Evolutionary conservation across 30 jellyfish, hydroid and myxozoan genomes (phyloP).

Genomic region (Sanderia malayensis): DNA sequence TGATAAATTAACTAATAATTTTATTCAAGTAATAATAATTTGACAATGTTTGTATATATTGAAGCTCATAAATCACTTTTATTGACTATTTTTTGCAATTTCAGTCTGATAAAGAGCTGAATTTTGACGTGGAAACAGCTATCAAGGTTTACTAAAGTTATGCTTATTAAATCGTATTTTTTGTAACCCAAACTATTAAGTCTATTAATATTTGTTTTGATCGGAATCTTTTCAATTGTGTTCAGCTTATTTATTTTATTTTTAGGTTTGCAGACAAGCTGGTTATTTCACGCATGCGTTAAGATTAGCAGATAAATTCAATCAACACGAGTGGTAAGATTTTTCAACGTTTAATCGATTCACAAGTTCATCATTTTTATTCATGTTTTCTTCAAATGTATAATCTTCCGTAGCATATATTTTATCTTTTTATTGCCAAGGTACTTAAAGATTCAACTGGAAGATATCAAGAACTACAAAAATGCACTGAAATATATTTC

Average conservation of each 20-base stretch:
- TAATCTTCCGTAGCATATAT: no score
- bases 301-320: constrained; percentile 74
- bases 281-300: constrained; percentile 93
- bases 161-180: no score
- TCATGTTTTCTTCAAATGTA: no score
- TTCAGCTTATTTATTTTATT: no score
- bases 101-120: constrained; percentile 83
- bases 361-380: background rate
- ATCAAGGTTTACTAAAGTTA: constrained; percentile 56
- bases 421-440: constrained; percentile 16
- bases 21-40: no score
- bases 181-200: no score
- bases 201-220: no score
- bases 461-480: constrained; percentile 85
- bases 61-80: no score
- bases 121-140: constrained; percentile 99
- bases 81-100: no score
- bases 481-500: constrained; percentile 86
- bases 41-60: no score
- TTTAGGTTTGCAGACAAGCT: constrained; percentile 97
- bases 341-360: background rate
- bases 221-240: no score
- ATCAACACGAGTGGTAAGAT: constrained; percentile 85
- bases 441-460: constrained; percentile 94
- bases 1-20: no score